phyloP scores from a whole-genome alignment of 2,113 vertebrate species.

The Alectura lathami region DNA sequence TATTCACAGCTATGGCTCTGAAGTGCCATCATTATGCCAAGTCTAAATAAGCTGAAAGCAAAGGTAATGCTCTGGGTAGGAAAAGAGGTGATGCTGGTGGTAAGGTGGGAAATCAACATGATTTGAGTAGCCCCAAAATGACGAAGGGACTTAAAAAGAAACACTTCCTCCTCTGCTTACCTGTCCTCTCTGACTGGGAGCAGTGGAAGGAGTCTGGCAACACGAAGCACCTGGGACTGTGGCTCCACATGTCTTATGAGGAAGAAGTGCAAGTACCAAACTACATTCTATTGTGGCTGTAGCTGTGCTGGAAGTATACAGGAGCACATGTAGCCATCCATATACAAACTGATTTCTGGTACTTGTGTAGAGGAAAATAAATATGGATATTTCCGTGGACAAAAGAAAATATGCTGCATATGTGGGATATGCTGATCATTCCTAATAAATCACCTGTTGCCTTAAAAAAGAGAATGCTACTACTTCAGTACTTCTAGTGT shows the following conservation, averaged over 20 bases:
- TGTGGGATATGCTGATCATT: neutral
- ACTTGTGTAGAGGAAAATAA: neutral
- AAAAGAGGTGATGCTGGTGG: neutral
- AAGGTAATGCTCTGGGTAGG: neutral
- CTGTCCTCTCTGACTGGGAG: neutral
- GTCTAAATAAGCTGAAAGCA: neutral
- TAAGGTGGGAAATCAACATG: fast-evolving
- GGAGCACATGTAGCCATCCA: neutral
- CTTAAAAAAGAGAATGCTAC: neutral
- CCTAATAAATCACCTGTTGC: neutral
- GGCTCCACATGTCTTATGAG: fast-evolving
- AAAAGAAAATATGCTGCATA: neutral
- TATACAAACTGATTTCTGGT: neutral
- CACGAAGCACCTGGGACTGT: neutral
- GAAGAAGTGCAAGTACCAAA: neutral
- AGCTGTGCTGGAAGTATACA: neutral
- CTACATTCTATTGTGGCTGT: neutral
- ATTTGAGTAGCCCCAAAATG: neutral
- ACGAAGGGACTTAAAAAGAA: neutral
- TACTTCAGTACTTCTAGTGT: neutral
- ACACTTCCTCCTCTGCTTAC: neutral
- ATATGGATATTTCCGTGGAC: neutral
- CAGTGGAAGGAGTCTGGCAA: neutral
- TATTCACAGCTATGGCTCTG: neutral
- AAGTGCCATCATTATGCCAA: neutral